These are phyloP conservation scores for Sardinella longiceps DNA, from an alignment of 2,797 vertebrate species.

Conservation along the genomic window DNA sequence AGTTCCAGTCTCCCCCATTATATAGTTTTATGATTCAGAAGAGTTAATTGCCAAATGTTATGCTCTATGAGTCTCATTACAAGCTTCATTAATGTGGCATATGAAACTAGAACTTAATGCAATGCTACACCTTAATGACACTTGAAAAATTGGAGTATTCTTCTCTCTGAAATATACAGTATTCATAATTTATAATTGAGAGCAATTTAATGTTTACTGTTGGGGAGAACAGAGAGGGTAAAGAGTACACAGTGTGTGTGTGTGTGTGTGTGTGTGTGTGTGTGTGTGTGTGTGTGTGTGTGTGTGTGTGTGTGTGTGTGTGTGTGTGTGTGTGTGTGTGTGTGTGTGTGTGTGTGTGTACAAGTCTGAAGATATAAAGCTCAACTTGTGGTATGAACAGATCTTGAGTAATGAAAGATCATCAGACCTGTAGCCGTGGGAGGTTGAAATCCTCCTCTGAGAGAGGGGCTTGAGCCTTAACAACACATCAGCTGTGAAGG, in stretches of 20 bases:
- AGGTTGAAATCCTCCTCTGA: not conserved
- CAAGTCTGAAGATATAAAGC: not conserved
- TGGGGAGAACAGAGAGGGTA: not conserved
- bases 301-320: too few relatives aligned
- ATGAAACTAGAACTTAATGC: conserved; percentile 38
- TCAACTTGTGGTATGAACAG: not conserved
- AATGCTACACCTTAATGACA: not conserved
- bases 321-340: too few relatives aligned
- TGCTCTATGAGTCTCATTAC: conserved; percentile 72
- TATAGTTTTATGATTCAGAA: conserved; percentile 56
- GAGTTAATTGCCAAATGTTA: conserved; percentile 70
- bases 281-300: too few relatives aligned
- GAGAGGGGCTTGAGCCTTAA: conserved; percentile 69
- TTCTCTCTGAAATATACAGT: not conserved
- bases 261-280: not conserved
- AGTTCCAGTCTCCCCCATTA: conserved; percentile 68
- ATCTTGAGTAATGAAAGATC: not conserved
- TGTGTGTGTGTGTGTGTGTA: not conserved
- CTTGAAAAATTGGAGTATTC: not conserved
- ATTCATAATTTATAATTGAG: not conserved
- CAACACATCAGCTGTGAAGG: conserved; percentile 78
- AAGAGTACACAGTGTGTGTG: not conserved
- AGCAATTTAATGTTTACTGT: not conserved
- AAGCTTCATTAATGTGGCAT: conserved; percentile 64
- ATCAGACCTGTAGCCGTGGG: not conserved